These are phyloP conservation scores for Drosophila nigritarsus DNA, from an alignment of 2,888 invertebrate species.

Conservation along the genomic window DNA sequence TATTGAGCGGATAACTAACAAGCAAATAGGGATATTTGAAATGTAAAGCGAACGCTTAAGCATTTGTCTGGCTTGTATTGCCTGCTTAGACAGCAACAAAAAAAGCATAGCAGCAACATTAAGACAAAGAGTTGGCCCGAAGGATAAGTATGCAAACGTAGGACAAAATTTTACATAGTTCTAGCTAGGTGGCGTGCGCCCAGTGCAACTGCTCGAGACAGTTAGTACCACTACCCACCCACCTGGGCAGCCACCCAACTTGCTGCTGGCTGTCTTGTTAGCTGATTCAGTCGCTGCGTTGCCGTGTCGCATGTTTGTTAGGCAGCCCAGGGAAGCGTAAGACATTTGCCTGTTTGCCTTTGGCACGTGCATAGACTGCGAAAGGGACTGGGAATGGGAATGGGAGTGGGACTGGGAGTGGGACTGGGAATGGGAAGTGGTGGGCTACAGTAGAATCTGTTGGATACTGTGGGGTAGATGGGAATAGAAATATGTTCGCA, in stretches of 20 bases:
- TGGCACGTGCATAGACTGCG: conserved; percentile 58
- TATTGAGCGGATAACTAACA: conserved; percentile 1
- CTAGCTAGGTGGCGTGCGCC: conserved; percentile 8
- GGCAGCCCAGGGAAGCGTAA: conserved; percentile 69
- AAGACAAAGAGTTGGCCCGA: conserved; percentile 12
- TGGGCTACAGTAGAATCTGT: not conserved
- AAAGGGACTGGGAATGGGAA: not conserved
- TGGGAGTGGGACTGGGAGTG: not conserved
- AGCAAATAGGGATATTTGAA: conserved; percentile 1
- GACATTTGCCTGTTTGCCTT: conserved; percentile 71
- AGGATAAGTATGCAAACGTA: conserved; percentile 60
- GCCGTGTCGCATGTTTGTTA: conserved; percentile 70
- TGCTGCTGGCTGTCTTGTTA: conserved; percentile 68
- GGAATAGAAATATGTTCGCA: conserved; percentile 5
- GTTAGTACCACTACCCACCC: conserved; percentile 11
- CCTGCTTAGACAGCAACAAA: conserved; percentile 37
- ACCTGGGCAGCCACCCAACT: conserved; percentile 23
- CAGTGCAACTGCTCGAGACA: conserved; percentile 37
- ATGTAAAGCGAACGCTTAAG: conserved; percentile 17
- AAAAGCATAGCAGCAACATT: conserved; percentile 35
- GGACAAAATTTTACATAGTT: conserved; percentile 46
- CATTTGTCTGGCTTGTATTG: conserved; percentile 15
- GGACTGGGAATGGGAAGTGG: not conserved
- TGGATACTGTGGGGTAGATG: not conserved
- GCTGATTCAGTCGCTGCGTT: conserved; percentile 46